Conservation (phyloP, 2,797 vertebrate species). For the Myiothlypis chrysogaster region DNA sequence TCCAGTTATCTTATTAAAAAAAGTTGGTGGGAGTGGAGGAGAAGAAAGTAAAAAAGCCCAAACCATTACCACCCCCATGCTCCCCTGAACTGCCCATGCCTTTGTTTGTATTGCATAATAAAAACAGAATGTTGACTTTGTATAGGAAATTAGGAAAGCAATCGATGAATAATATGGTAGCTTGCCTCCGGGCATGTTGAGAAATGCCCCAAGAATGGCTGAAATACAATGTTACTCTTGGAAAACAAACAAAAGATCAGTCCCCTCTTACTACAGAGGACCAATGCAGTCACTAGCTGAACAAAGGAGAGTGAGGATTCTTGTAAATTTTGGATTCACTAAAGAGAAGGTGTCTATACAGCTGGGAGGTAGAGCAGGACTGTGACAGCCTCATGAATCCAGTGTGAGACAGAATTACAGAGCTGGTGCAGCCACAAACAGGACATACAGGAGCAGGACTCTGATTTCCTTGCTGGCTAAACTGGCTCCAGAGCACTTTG, state of each 20-base stretch:
- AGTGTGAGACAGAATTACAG: accelerated
- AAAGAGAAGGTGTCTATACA: accelerated
- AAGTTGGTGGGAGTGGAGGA: not conserved
- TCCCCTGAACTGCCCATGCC: not conserved
- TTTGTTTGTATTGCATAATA: constrained; percentile 15
- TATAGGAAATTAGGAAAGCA: constrained; percentile 34
- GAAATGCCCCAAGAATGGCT: not conserved
- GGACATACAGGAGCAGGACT: not conserved
- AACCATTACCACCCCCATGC: not conserved
- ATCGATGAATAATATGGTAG: not conserved
- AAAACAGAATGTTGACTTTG: constrained; percentile 13
- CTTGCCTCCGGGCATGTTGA: constrained; percentile 8
- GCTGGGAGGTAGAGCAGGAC: not conserved
- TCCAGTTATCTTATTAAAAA: not conserved
- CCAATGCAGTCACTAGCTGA: not conserved
- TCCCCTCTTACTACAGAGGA: not conserved
- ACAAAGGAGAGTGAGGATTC: not conserved
- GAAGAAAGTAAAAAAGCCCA: not conserved
- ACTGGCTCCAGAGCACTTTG: not conserved
- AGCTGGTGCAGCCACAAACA: not conserved
- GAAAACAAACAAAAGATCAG: not conserved
- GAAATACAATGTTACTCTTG: not conserved
- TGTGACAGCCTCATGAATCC: not conserved
- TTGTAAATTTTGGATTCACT: not conserved
- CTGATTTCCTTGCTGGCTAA: not conserved